A percentile compares a stretch with the other conserved stretches of the same genome.
Evolutionary conservation across 1,140 invertebrate genomes (phyloP).

Genomic region (Drosophila persimilis): DNA sequence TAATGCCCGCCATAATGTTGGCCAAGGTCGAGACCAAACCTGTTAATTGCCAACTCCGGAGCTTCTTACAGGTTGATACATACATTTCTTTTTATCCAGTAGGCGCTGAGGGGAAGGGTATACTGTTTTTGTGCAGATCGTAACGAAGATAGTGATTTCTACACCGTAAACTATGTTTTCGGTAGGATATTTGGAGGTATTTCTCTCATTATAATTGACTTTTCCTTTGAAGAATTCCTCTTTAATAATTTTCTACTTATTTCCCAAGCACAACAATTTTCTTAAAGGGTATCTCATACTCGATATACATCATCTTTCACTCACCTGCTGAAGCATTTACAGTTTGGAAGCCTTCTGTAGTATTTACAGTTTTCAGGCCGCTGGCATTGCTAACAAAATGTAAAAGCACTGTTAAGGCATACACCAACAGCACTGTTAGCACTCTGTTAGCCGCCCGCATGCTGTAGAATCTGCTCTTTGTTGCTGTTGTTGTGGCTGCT

Average conservation of each 20-base stretch:
- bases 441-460: constrained; percentile 39
- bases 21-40: constrained; percentile 52
- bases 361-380: constrained; percentile 22
- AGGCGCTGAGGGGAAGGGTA: no score
- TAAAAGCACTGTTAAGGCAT: constrained; percentile 9
- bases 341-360: constrained; percentile 24
- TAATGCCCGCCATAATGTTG: constrained; percentile 60
- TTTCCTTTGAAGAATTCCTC: no score
- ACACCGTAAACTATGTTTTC: no score
- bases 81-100: neutral
- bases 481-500: constrained; percentile 14
- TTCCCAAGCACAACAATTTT: neutral
- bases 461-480: neutral
- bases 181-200: no score
- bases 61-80: constrained; percentile 17
- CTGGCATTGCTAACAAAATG: constrained; percentile 19
- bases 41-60: constrained; percentile 37
- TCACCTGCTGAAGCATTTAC: constrained; percentile 27
- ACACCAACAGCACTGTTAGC: no score
- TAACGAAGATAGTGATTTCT: no score
- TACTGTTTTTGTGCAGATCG: neutral
- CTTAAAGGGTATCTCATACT: no score
- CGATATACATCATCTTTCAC: neutral
- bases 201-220: no score
- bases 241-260: no score